Percentiles rank a stretch among this genome's conserved stretches.
Evolutionary conservation across 2,888 invertebrate genomes (phyloP).

Genomic region (Pimpla rufipes): DNA sequence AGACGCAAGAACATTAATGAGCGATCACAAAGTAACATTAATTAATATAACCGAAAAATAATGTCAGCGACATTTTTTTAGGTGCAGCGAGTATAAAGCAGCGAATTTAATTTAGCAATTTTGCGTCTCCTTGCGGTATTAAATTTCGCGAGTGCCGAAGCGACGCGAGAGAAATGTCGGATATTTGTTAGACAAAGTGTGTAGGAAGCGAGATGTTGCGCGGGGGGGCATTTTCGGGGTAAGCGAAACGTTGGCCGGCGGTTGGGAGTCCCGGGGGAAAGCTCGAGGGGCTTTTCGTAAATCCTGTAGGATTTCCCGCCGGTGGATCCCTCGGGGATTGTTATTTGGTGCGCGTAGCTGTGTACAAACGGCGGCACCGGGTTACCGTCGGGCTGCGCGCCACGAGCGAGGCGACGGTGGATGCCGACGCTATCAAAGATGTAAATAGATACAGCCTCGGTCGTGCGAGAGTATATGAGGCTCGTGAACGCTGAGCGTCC

Average conservation of each 20-base stretch:
- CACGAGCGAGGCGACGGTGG: constrained; percentile 3
- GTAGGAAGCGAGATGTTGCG: neutral
- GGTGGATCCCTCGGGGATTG: constrained; percentile 37
- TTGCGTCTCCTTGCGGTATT: neutral
- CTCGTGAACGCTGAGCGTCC: constrained; percentile 52
- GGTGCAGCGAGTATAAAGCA: neutral
- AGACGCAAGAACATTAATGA: too few relatives aligned
- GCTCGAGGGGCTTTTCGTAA: constrained; percentile 41
- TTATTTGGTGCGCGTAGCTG: constrained; percentile 11
- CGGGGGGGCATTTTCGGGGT: constrained; percentile 20
- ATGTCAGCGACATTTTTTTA: too few relatives aligned
- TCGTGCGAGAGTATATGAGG: constrained; percentile 3
- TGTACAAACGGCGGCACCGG: neutral
- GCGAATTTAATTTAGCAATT: neutral
- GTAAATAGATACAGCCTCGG: constrained; percentile 62
- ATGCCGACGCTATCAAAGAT: constrained; percentile 48
- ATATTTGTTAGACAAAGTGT: constrained; percentile 29
- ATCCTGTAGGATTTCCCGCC: constrained; percentile 44
- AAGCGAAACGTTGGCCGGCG: neutral
- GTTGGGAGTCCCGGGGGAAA: constrained; percentile 15
- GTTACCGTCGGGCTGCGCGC: neutral
- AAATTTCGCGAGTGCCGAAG: neutral
- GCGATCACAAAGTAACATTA: too few relatives aligned
- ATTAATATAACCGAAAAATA: too few relatives aligned
- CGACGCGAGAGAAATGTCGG: constrained; percentile 21